Percentiles rank a stretch among this genome's conserved stretches.
Evolutionary conservation across 2,797 vertebrate species (phyloP).

Genomic region (Neopelma chrysocephalum): DNA sequence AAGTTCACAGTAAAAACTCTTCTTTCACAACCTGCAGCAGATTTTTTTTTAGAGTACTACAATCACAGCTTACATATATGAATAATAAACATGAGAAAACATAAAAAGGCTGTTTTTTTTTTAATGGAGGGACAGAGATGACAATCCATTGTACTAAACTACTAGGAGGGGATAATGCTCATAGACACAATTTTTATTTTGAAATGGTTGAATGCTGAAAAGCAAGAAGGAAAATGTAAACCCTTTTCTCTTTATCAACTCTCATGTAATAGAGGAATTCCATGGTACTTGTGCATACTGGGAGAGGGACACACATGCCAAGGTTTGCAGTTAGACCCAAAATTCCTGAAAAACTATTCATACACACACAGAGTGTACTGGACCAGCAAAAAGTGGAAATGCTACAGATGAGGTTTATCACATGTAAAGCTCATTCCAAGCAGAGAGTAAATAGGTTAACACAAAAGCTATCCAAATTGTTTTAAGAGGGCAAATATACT

Average conservation of each 20-base stretch:
- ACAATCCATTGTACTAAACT: neutral
- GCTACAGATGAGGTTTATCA: neutral
- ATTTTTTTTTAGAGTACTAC: neutral
- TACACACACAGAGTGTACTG: neutral
- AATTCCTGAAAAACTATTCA: neutral
- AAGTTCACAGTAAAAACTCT: constrained; percentile 43
- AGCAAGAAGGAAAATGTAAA: neutral
- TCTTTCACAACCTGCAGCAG: neutral
- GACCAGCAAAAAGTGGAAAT: neutral
- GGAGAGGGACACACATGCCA: neutral
- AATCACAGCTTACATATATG: neutral
- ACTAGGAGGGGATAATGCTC: neutral
- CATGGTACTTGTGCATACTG: neutral
- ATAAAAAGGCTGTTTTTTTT: neutral
- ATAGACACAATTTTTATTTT: neutral
- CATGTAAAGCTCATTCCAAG: neutral
- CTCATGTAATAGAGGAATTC: neutral
- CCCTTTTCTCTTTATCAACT: neutral
- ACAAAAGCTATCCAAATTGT: neutral
- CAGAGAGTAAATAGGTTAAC: neutral
- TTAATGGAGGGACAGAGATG: neutral
- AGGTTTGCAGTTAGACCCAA: neutral
- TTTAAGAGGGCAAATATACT: neutral
- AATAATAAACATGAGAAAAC: neutral
- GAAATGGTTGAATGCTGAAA: neutral